Conservation (phyloP, 2,113 vertebrate genomes). For the Marcusenius ussheri region DNA sequence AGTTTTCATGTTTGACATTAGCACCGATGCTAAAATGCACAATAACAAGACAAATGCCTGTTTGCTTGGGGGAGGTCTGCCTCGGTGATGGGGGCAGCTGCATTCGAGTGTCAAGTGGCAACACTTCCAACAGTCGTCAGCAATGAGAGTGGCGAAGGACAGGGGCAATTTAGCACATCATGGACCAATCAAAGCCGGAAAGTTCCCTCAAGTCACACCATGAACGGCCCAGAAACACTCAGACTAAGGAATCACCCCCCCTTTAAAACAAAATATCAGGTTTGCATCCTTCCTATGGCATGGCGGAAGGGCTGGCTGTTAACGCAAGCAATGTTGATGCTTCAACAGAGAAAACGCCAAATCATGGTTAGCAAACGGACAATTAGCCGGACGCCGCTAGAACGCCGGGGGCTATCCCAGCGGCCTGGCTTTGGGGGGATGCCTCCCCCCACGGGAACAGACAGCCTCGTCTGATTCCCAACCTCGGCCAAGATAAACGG, state of each 20-base stretch:
- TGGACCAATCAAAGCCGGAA: neutral
- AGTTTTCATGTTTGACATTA: conserved; percentile 14
- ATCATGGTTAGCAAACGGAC: conserved; percentile 8
- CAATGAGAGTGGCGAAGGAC: neutral
- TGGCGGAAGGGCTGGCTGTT: neutral
- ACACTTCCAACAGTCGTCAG: neutral
- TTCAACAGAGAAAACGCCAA: neutral
- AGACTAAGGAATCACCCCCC: neutral
- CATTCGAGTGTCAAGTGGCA: neutral
- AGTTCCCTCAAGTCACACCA: neutral
- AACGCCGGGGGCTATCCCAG: neutral
- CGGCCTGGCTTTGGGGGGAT: conserved; percentile 56
- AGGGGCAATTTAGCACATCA: neutral
- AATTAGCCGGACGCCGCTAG: neutral
- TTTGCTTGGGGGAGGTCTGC: neutral
- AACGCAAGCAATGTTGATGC: neutral
- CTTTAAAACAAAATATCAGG: neutral
- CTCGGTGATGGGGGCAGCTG: neutral
- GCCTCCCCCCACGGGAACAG: conserved; percentile 66
- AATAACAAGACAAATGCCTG: conserved; percentile 6
- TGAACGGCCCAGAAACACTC: neutral
- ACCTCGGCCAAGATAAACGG: conserved; percentile 76
- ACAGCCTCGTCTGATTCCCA: conserved; percentile 67
- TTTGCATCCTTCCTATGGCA: neutral
- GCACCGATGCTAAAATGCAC: neutral